Evolutionary conservation across 2,888 invertebrate genomes (phyloP).

Genomic region (Sericinus montela): DNA sequence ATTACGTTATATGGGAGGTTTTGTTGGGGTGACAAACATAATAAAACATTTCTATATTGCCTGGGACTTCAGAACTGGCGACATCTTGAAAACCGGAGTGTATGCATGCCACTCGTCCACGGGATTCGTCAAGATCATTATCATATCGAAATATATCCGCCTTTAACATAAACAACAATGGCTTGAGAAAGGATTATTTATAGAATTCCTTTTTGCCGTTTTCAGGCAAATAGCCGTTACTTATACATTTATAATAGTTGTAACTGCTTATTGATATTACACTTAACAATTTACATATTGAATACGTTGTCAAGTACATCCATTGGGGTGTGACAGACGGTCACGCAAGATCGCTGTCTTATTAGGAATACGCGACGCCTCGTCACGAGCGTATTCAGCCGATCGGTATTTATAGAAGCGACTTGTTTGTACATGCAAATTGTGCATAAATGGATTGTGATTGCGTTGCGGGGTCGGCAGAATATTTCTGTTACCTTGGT

Average conservation of each 20-base stretch:
- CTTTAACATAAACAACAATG: no score
- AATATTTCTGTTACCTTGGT: neutral
- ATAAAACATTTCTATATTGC: no score
- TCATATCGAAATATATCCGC: no score
- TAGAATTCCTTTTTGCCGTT: no score
- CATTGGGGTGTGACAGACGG: slow-evolving; percentile 12
- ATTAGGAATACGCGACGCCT: slow-evolving; percentile 8
- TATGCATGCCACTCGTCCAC: no score
- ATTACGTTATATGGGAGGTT: no score
- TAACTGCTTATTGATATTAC: slow-evolving; percentile 3
- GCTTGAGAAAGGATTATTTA: no score
- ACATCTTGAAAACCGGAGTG: no score
- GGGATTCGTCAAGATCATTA: no score
- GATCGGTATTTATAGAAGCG: slow-evolving; percentile 7
- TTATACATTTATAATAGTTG: neutral
- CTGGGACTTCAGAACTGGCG: no score
- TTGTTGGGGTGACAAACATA: no score
- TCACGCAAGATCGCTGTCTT: slow-evolving; percentile 12
- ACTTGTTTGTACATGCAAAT: slow-evolving; percentile 23
- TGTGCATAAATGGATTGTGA: slow-evolving; percentile 1
- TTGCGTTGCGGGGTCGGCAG: neutral
- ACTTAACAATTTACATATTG: slow-evolving; percentile 10
- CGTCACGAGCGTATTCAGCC: slow-evolving; percentile 7
- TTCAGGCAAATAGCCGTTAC: no score
- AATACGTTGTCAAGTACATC: slow-evolving; percentile 5